A percentile compares a stretch with the other conserved stretches of the same genome.
Conservation (phyloP, 1,140 invertebrate genomes). For the Magallana gigas region DNA sequence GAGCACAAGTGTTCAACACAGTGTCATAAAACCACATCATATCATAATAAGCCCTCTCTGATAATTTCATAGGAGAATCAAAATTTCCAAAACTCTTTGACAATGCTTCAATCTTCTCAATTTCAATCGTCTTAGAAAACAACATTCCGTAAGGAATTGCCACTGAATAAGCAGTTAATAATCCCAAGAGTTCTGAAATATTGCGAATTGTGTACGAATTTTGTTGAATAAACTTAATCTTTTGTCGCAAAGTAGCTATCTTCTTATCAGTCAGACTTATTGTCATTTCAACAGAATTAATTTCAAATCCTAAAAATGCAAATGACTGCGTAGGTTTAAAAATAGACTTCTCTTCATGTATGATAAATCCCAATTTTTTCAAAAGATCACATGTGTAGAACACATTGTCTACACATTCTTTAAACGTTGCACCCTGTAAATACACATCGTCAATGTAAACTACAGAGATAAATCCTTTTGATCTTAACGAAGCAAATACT, state of each 20-base stretch:
- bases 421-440: constrained; percentile 10
- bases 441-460: constrained; percentile 40
- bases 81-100: background rate
- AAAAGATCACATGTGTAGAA: background rate
- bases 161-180: background rate
- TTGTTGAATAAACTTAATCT: constrained; percentile 2
- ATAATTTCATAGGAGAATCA: constrained; percentile 6
- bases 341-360: constrained; percentile 38
- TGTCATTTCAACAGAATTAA: constrained; percentile 5
- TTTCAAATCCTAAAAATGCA: constrained; percentile 17
- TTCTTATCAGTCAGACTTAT: background rate
- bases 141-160: constrained; percentile 8
- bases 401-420: constrained; percentile 35
- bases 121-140: constrained; percentile 26
- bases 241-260: background rate
- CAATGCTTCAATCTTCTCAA: constrained; percentile 26
- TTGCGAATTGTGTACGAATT: constrained; percentile 7
- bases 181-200: constrained; percentile 17
- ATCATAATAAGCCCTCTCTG: background rate
- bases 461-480: constrained; percentile 35
- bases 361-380: constrained; percentile 31
- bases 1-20: background rate
- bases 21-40: constrained; percentile 25
- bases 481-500: constrained; percentile 11
- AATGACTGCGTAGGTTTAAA: constrained; percentile 27